Evolutionary conservation across 2,113 vertebrate species (phyloP), one percentile per base, ranked within the genome.

Genomic region (Craseonycteris thonglongyai): DNA sequence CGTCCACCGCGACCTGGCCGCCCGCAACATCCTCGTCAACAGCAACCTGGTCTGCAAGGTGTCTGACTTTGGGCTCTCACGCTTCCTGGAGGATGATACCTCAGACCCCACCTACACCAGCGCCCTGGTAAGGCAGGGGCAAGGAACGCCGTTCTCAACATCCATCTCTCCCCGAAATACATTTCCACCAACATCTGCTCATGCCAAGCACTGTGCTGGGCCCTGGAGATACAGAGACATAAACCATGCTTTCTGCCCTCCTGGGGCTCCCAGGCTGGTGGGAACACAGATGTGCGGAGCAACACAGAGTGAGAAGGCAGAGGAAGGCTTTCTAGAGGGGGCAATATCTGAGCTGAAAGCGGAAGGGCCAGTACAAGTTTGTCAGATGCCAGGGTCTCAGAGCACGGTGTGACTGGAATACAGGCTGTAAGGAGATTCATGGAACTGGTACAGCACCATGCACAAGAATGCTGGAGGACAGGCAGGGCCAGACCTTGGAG

Each of bases 11-110:
- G 99, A 99, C 98, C 98, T 99, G 96, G 99, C 99, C 0, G 99
- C 99, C 0, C 98, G 99, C 15, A 99, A 99, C 98, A 99, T 99
- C 98, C 98, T 99, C 3, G 99, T 99, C 95, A 99, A 99, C 98
- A 99, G 99, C 98, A 99, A 99, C 98, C 97, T 99, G 97, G 99
- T 99, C 91, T 99, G 99, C 97, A 99, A 99, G 82, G 99, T 99
- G 85, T 99, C 99, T 0, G 99, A 99, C 97, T 99, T 99, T 0
- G 99, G 99, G 47, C 98, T 99, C 80, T 99, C 99, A 0, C 99
- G 99, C 35, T 99, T 99, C 93, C 98, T 99, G 72, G 99, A 99
- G 96, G 99, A 99, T 0, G 99, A 99, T 76, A 99, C 99, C 0
- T 99, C 99, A 0, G 99, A 99, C 94, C 99, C 99, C 84, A 99